A percentile compares a stretch with the other conserved stretches of the same genome.
phyloP scores from a whole-genome alignment of 2,888 invertebrate species.

The Venusia cambrica region DNA sequence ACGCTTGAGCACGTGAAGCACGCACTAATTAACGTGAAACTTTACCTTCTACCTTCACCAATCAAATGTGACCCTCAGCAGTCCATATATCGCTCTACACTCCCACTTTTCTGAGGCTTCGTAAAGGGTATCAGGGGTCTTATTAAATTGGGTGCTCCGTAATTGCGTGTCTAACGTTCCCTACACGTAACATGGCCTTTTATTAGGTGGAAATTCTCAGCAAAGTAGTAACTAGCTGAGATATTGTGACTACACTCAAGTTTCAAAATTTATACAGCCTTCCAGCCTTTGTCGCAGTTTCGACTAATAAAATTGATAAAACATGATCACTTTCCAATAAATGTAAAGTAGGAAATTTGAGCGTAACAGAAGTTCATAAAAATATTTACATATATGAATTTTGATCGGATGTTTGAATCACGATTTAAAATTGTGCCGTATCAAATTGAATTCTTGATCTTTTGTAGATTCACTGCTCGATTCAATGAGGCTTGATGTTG shows the following conservation, averaged over 20 bases:
- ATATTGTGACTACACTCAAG: constrained; percentile 22
- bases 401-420: constrained; percentile 32
- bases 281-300: constrained; percentile 39
- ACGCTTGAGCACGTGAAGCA: constrained; percentile 66
- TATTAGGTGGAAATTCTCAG: constrained; percentile 80
- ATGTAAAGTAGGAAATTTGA: constrained; percentile 26
- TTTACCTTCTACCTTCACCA: constrained; percentile 57
- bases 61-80: constrained; percentile 54
- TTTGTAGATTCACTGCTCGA: constrained; percentile 57
- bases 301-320: constrained; percentile 27
- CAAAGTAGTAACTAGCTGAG: constrained; percentile 43
- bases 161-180: constrained; percentile 77
- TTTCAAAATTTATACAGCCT: constrained; percentile 59
- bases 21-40: constrained; percentile 80
- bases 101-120: constrained; percentile 42
- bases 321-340: constrained; percentile 22
- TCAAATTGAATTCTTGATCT: constrained; percentile 33
- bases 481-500: constrained; percentile 74
- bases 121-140: constrained; percentile 52
- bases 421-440: constrained; percentile 38
- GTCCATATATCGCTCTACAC: constrained; percentile 51
- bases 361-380: constrained; percentile 36
- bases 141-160: constrained; percentile 57
- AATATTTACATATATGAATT: constrained; percentile 54
- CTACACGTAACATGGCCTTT: constrained; percentile 76